Evolutionary conservation across 2,797 vertebrate genomes (phyloP).

Genomic region (Gouania willdenowi): DNA sequence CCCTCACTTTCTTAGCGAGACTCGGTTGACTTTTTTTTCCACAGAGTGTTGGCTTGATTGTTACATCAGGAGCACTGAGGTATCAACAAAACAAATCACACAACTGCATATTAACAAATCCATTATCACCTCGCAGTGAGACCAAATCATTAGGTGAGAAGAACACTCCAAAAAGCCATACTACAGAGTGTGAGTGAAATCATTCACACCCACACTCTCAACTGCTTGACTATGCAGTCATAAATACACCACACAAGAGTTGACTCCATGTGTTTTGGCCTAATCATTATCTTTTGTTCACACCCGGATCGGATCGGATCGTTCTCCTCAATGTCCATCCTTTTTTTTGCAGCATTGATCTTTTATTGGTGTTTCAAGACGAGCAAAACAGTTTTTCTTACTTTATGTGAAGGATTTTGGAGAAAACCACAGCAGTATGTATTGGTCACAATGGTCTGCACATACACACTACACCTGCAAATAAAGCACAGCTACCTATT

Average conservation of each 20-base stretch:
- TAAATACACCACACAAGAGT: constrained; percentile 34
- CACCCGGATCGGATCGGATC: constrained; percentile 11
- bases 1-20: not conserved
- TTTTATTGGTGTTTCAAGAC: constrained; percentile 4
- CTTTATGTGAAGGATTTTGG: constrained; percentile 1
- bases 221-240: constrained; percentile 15
- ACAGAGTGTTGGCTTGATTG: not conserved
- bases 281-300: constrained; percentile 16
- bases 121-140: constrained; percentile 34
- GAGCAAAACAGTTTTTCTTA: constrained; percentile 3
- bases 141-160: constrained; percentile 43
- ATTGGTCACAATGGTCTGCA: constrained; percentile 10
- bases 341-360: not conserved
- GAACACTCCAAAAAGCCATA: constrained; percentile 28
- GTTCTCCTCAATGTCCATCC: constrained; percentile 1
- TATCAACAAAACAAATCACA: not conserved
- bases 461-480: constrained; percentile 25
- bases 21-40: not conserved
- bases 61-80: not conserved
- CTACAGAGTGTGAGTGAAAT: constrained; percentile 27
- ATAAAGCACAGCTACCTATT: constrained; percentile 33
- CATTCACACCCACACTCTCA: constrained; percentile 46
- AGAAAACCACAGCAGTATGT: not conserved
- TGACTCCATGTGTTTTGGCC: constrained; percentile 29
- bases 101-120: constrained; percentile 12